phyloP scores from a whole-genome alignment of 2,888 invertebrate genomes.

The Drosophila hamatofila region DNA sequence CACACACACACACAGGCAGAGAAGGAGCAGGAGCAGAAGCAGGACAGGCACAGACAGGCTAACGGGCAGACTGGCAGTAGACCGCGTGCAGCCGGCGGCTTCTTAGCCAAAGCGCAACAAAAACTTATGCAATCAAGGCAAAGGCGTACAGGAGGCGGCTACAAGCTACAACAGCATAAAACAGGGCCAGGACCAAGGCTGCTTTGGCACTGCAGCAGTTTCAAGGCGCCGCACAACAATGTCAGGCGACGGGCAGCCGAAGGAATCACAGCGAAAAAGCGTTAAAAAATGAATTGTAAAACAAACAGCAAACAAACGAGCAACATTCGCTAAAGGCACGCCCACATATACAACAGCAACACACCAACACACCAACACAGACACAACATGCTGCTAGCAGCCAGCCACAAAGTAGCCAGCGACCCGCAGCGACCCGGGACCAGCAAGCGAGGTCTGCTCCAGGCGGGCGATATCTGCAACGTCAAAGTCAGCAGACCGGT shows the following conservation, averaged over 20 bases:
- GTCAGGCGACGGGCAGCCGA: constrained; percentile 59
- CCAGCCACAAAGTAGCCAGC: constrained; percentile 70
- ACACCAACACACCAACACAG: constrained; percentile 13
- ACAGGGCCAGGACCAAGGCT: constrained; percentile 27
- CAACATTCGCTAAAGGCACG: constrained; percentile 61
- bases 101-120: constrained; percentile 69
- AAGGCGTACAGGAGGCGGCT: constrained; percentile 37
- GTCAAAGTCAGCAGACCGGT: constrained; percentile 56
- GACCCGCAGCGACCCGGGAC: constrained; percentile 54
- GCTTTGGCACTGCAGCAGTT: constrained; percentile 53
- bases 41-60: constrained; percentile 6
- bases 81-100: constrained; percentile 73
- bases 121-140: constrained; percentile 75
- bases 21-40: neutral
- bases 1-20: constrained; percentile 28
- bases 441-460: constrained; percentile 7
- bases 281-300: constrained; percentile 79
- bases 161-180: constrained; percentile 13
- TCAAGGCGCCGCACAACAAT: constrained; percentile 76
- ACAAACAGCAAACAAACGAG: constrained; percentile 76
- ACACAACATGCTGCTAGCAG: constrained; percentile 14
- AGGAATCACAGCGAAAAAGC: constrained; percentile 74
- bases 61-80: constrained; percentile 21
- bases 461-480: constrained; percentile 21
- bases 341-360: constrained; percentile 26